A percentile compares a stretch with the other conserved stretches of the same genome.
phyloP scores from a whole-genome alignment of 2,888 invertebrate genomes.

The Hypolimnas misippus region DNA sequence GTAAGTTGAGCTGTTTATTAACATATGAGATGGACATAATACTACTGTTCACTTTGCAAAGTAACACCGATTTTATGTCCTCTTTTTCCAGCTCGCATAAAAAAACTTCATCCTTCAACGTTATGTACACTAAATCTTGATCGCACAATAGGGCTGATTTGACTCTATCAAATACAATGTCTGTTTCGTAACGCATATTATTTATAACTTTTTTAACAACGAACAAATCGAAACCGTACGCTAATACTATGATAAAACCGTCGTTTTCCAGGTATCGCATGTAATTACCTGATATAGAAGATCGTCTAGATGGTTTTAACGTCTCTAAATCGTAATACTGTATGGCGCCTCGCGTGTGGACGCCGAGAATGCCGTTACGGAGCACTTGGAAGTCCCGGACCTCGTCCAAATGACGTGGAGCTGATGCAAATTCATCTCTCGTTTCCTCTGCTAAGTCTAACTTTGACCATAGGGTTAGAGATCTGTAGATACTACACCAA shows the following conservation, averaged over 20 bases:
- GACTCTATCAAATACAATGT: slow-evolving; percentile 52
- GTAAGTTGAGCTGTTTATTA: slow-evolving; percentile 49
- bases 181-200: slow-evolving; percentile 39
- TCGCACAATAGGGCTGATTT: slow-evolving; percentile 57
- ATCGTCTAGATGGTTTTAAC: slow-evolving; percentile 46
- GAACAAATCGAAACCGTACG: slow-evolving; percentile 53
- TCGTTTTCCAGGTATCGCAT: slow-evolving; percentile 60
- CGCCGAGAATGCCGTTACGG: slow-evolving; percentile 55
- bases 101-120: slow-evolving; percentile 55
- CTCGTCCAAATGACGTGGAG: slow-evolving; percentile 54
- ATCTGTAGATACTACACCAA: slow-evolving; percentile 66
- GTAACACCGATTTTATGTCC: slow-evolving; percentile 39
- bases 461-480: slow-evolving; percentile 62
- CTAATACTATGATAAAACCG: slow-evolving; percentile 50
- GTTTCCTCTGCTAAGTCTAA: slow-evolving; percentile 53
- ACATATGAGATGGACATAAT: slow-evolving; percentile 59
- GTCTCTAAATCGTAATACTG: slow-evolving; percentile 62
- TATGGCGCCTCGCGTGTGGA: slow-evolving; percentile 57
- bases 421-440: slow-evolving; percentile 63
- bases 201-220: slow-evolving; percentile 51
- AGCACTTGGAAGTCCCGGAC: slow-evolving; percentile 58
- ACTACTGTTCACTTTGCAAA: slow-evolving; percentile 48
- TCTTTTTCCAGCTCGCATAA: slow-evolving; percentile 47
- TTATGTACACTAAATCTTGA: slow-evolving; percentile 54
- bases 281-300: slow-evolving; percentile 55